Evolutionary conservation across 2,113 vertebrate genomes (phyloP).

Genomic region (Brienomyrus brachyistius): DNA sequence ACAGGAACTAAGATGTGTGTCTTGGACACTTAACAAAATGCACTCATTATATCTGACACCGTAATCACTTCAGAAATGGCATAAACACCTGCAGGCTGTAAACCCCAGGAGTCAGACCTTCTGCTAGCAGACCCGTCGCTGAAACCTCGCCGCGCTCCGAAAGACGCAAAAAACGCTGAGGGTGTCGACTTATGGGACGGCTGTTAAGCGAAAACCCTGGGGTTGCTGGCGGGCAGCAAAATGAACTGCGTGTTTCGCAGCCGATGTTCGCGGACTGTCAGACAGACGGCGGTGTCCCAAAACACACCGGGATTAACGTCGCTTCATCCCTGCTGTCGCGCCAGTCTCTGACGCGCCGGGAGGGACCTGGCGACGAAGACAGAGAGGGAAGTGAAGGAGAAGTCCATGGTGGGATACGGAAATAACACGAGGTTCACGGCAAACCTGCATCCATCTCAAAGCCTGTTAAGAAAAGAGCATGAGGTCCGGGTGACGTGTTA

Average conservation of each 20-base stretch:
- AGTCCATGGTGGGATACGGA: neutral
- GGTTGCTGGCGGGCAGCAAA: neutral
- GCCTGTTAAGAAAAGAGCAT: neutral
- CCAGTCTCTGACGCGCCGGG: neutral
- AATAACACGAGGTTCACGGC: neutral
- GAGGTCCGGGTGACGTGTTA: neutral
- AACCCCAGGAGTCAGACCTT: neutral
- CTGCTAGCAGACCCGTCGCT: neutral
- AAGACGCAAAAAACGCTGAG: neutral
- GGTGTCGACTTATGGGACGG: neutral
- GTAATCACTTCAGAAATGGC: neutral
- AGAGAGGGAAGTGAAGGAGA: neutral
- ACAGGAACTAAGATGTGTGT: neutral
- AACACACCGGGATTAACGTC: neutral
- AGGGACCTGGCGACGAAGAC: neutral
- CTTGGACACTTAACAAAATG: neutral
- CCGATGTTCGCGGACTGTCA: neutral
- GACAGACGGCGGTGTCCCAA: neutral
- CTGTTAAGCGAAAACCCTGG: neutral
- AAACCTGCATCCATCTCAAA: neutral
- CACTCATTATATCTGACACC: neutral
- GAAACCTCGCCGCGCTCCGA: neutral
- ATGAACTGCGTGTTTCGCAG: neutral
- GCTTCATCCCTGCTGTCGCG: neutral
- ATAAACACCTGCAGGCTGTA: neutral